Percentiles rank a stretch among this genome's conserved stretches.
Conservation (phyloP, 2,888 invertebrate species). For the Pyrgus malvae region DNA sequence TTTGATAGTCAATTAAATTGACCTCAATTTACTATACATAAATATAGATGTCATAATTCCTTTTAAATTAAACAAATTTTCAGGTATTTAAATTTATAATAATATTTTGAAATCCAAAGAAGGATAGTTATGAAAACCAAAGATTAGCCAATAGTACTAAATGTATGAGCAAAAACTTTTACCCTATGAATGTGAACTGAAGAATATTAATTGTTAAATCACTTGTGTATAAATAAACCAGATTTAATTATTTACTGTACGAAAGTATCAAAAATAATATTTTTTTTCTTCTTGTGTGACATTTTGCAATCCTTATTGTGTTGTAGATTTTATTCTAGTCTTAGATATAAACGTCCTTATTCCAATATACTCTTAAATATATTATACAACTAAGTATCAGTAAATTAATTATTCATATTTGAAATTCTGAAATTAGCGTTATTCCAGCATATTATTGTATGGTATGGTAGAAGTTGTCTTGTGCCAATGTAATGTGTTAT, state of each 20-base stretch:
- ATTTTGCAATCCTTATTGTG: neutral
- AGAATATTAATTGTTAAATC: neutral
- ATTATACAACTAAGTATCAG: neutral
- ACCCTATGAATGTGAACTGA: no score
- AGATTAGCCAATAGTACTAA: no score
- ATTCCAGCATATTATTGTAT: no score
- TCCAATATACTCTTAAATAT: neutral
- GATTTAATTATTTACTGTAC: neutral
- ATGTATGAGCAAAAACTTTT: no score
- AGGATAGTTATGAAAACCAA: no score
- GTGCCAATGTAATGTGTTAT: constrained; percentile 57
- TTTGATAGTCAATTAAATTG: no score
- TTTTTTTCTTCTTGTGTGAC: neutral
- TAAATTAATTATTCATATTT: neutral
- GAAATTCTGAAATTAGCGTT: no score
- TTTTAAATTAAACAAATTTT: no score
- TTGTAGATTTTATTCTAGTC: neutral
- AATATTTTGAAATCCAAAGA: no score
- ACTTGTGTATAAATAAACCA: neutral
- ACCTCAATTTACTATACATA: no score
- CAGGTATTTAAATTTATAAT: no score
- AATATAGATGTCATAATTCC: no score
- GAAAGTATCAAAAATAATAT: neutral
- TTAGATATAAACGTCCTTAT: constrained; percentile 9
- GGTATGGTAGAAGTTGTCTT: constrained; percentile 54